Percentiles rank a stretch among this genome's conserved stretches.
phyloP scores from a whole-genome alignment of 2,888 invertebrate genomes.

The Thereva nobilitata region DNA sequence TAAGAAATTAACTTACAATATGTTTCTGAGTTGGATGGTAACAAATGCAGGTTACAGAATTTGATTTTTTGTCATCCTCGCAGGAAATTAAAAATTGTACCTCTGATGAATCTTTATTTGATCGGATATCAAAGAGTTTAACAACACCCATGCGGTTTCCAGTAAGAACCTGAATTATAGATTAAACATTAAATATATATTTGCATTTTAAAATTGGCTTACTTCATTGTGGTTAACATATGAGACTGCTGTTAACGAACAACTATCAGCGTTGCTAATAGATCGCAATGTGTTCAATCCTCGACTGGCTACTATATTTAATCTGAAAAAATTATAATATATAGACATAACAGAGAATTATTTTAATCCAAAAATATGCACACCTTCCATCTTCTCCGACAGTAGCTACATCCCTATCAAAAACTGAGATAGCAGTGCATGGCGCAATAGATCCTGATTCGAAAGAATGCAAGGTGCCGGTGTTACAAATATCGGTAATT shows the following conservation, averaged over 20 bases:
- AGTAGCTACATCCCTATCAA: constrained; percentile 78
- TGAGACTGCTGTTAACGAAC: constrained; percentile 74
- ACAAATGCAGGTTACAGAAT: constrained; percentile 73
- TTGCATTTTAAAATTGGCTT: constrained; percentile 27
- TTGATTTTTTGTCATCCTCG: constrained; percentile 63
- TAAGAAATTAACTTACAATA: constrained; percentile 60
- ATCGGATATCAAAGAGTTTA: constrained; percentile 85
- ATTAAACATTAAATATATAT: not conserved
- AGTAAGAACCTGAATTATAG: constrained; percentile 67
- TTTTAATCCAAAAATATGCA: not conserved
- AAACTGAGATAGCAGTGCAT: constrained; percentile 75
- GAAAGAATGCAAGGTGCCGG: constrained; percentile 71
- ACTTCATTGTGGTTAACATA: constrained; percentile 72
- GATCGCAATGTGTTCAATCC: constrained; percentile 59
- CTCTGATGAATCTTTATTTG: constrained; percentile 65
- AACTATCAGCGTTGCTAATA: constrained; percentile 76
- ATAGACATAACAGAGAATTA: not conserved
- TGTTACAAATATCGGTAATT: constrained; percentile 64
- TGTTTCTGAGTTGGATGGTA: constrained; percentile 89
- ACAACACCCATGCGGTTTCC: constrained; percentile 88
- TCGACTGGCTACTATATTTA: constrained; percentile 61
- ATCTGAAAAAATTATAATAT: constrained; percentile 44
- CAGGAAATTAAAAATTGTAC: constrained; percentile 76
- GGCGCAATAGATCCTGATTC: constrained; percentile 63
- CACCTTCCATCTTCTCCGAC: constrained; percentile 84